Conservation (phyloP, 2,113 vertebrate genomes). For the Morone saxatilis region DNA sequence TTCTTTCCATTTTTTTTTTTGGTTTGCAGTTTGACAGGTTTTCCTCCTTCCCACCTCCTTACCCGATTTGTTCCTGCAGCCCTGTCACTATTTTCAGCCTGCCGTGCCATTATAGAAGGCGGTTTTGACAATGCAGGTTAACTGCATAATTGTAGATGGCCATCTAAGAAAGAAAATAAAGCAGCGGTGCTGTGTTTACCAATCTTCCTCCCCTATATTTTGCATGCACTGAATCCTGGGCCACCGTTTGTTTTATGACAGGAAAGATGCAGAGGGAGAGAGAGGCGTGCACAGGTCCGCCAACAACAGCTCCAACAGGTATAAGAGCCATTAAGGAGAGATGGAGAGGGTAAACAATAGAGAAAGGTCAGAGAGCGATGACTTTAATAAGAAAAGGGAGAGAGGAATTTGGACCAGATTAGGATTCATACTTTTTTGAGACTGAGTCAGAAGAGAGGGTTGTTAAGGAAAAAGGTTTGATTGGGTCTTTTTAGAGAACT, state of each 20-base stretch:
- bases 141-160: slow-evolving; percentile 5
- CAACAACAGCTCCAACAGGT: slow-evolving; percentile 75
- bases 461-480: neutral
- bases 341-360: neutral
- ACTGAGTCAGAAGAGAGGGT: neutral
- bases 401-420: neutral
- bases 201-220: slow-evolving; percentile 11
- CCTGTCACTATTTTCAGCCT: slow-evolving; percentile 6
- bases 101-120: neutral
- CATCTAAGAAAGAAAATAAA: slow-evolving; percentile 1
- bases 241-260: slow-evolving; percentile 70
- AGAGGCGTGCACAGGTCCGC: slow-evolving; percentile 38
- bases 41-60: neutral
- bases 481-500: neutral
- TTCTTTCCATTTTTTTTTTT: neutral
- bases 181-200: slow-evolving; percentile 17
- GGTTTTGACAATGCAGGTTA: slow-evolving; percentile 30
- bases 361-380: neutral
- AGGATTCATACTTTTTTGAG: neutral
- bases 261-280: slow-evolving; percentile 60
- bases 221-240: slow-evolving; percentile 61
- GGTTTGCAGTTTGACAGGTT: neutral
- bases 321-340: slow-evolving; percentile 53
- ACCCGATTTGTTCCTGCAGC: neutral
- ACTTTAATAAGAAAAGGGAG: neutral